A percentile compares a stretch with the other conserved stretches of the same genome.
phyloP scores from a whole-genome alignment of 1,140 invertebrate genomes.

The Drosophila asahinai region DNA sequence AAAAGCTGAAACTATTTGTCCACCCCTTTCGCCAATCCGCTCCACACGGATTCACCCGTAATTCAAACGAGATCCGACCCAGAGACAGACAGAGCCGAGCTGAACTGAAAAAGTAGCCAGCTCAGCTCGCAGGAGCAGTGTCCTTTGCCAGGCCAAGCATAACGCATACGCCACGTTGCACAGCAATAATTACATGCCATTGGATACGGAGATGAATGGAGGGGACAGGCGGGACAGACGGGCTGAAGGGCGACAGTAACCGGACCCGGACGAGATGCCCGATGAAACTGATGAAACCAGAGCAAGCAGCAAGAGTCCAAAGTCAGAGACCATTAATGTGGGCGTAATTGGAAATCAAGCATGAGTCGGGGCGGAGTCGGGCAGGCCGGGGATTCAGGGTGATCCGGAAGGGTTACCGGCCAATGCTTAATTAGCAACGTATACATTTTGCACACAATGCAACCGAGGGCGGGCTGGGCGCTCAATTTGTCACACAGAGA shows the following conservation, averaged over 20 bases:
- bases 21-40: constrained; percentile 10
- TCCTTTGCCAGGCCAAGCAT: constrained; percentile 76
- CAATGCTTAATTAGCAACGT: constrained; percentile 80
- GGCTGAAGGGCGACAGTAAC: background rate
- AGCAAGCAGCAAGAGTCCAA: constrained; percentile 4
- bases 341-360: constrained; percentile 78
- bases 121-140: constrained; percentile 2
- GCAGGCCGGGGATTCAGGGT: background rate
- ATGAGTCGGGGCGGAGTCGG: constrained; percentile 28
- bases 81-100: constrained; percentile 9
- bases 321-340: constrained; percentile 76
- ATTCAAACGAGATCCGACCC: constrained; percentile 36
- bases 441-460: constrained; percentile 81
- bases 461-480: constrained; percentile 19
- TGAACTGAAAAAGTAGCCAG: constrained; percentile 49
- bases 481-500: constrained; percentile 5
- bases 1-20: constrained; percentile 63
- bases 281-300: constrained; percentile 23
- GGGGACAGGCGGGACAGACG: background rate
- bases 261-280: constrained; percentile 17
- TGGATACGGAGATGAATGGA: constrained; percentile 54
- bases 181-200: constrained; percentile 83
- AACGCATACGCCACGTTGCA: constrained; percentile 81
- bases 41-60: constrained; percentile 23
- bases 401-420: constrained; percentile 41